Percentiles rank a stretch among this genome's conserved stretches.
These are phyloP conservation scores for Solenopsis invicta DNA, from an alignment of 1,140 invertebrate genomes.

Conservation along the genomic window DNA sequence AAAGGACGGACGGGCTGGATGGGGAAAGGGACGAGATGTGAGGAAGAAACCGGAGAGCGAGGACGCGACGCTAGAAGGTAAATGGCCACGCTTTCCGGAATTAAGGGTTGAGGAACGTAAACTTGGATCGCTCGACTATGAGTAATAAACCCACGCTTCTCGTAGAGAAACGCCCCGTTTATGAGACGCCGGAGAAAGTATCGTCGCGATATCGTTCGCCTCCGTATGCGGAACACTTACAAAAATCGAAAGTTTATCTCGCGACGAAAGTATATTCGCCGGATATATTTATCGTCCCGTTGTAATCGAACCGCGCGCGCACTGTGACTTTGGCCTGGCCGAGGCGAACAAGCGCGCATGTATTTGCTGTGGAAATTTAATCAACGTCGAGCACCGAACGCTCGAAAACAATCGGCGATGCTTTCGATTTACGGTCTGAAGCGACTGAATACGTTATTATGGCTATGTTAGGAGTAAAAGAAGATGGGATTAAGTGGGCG, in stretches of 20 bases:
- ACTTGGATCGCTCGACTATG: constrained; percentile 30
- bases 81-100: constrained; percentile 70
- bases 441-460: constrained; percentile 52
- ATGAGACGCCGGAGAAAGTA: constrained; percentile 46
- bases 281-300: constrained; percentile 33
- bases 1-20: constrained; percentile 26
- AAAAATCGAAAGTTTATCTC: constrained; percentile 56
- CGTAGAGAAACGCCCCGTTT: constrained; percentile 38
- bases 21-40: not conserved
- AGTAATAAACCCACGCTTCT: constrained; percentile 59
- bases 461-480: constrained; percentile 38
- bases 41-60: constrained; percentile 25
- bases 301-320: constrained; percentile 37
- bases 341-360: constrained; percentile 28
- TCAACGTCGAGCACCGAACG: constrained; percentile 36
- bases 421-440: constrained; percentile 47
- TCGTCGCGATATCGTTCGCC: constrained; percentile 17
- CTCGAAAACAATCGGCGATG: constrained; percentile 58
- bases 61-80: constrained; percentile 44
- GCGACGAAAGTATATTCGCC: constrained; percentile 18
- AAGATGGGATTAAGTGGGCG: constrained; percentile 40
- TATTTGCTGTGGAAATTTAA: constrained; percentile 56
- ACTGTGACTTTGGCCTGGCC: constrained; percentile 23
- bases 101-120: constrained; percentile 65
- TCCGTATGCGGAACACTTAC: constrained; percentile 12